Percentiles rank a stretch among this genome's conserved stretches.
These are phyloP conservation scores for Drosophila sulfurigaster DNA, from an alignment of 1,140 invertebrate genomes.

Conservation along the genomic window DNA sequence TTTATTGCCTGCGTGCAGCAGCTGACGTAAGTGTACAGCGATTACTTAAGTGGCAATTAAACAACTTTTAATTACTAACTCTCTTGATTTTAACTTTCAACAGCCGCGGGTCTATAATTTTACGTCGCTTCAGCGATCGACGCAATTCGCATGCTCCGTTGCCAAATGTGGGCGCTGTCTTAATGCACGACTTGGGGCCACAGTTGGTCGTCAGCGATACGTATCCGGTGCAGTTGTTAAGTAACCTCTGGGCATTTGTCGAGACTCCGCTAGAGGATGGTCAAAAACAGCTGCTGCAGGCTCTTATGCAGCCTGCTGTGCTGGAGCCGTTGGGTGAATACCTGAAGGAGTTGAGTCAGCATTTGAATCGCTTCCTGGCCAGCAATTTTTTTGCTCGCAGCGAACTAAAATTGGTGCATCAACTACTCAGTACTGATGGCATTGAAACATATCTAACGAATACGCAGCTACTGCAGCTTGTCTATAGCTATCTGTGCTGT, in stretches of 20 bases:
- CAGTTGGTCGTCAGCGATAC: slow-evolving; percentile 74
- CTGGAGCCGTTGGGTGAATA: slow-evolving; percentile 66
- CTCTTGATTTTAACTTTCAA: neutral
- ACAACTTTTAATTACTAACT: slow-evolving; percentile 52
- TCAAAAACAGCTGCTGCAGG: slow-evolving; percentile 46
- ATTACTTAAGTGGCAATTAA: neutral
- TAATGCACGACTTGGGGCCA: slow-evolving; percentile 69
- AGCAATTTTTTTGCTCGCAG: slow-evolving; percentile 78
- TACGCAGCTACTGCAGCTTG: slow-evolving; percentile 66
- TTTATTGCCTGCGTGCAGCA: slow-evolving; percentile 61
- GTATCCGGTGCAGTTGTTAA: slow-evolving; percentile 75
- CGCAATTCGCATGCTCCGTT: slow-evolving; percentile 68
- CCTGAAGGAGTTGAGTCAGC: slow-evolving; percentile 47
- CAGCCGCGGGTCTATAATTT: slow-evolving; percentile 70
- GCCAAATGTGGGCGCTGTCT: slow-evolving; percentile 77
- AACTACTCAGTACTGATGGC: slow-evolving; percentile 64
- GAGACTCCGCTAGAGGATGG: slow-evolving; percentile 45
- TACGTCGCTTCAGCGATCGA: slow-evolving; percentile 63
- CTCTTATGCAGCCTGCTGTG: slow-evolving; percentile 59
- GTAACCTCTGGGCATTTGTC: slow-evolving; percentile 64
- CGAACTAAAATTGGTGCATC: slow-evolving; percentile 74
- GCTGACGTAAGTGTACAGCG: slow-evolving; percentile 58
- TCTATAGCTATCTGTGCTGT: slow-evolving; percentile 74
- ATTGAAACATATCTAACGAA: slow-evolving; percentile 63
- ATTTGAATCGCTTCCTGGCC: slow-evolving; percentile 63